Evolutionary conservation across 2,888 invertebrate species (phyloP).

Genomic region (Megaustenia siamemsis): DNA sequence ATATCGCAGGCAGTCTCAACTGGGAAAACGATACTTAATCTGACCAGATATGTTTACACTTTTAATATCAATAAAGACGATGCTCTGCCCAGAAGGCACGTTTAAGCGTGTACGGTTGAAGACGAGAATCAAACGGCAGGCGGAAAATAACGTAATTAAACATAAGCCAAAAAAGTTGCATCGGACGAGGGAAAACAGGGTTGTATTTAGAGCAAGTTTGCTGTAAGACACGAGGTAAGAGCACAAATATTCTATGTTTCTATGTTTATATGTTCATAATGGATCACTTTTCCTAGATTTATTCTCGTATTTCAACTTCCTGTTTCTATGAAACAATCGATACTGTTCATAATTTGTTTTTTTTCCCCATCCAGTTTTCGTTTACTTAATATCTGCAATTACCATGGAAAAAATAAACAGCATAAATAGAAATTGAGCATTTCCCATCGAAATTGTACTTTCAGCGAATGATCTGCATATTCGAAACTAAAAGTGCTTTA

Average conservation of each 20-base stretch:
- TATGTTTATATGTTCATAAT: background rate
- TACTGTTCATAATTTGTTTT: background rate
- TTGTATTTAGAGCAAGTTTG: too few species aligned
- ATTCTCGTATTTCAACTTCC: background rate
- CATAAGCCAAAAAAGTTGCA: too few species aligned
- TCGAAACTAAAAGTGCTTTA: background rate
- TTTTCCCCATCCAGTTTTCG: background rate
- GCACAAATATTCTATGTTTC: background rate
- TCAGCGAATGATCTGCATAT: conserved; percentile 17
- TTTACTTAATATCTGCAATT: background rate
- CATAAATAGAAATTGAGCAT: too few species aligned
- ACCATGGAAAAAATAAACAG: background rate
- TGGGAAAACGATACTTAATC: too few species aligned
- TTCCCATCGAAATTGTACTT: background rate
- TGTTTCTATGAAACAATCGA: conserved; percentile 6
- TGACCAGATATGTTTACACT: too few species aligned
- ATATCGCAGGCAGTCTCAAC: too few species aligned
- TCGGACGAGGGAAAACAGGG: too few species aligned
- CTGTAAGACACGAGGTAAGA: background rate
- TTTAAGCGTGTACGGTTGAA: too few species aligned
- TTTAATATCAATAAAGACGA: too few species aligned
- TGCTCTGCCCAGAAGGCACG: too few species aligned
- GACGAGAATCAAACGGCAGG: too few species aligned
- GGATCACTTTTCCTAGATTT: background rate
- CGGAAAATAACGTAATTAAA: too few species aligned